Evolutionary conservation across 2,888 invertebrate species (phyloP), one percentile per base, ranked within the genome.

Genomic region (Steinernema hermaphroditum): DNA sequence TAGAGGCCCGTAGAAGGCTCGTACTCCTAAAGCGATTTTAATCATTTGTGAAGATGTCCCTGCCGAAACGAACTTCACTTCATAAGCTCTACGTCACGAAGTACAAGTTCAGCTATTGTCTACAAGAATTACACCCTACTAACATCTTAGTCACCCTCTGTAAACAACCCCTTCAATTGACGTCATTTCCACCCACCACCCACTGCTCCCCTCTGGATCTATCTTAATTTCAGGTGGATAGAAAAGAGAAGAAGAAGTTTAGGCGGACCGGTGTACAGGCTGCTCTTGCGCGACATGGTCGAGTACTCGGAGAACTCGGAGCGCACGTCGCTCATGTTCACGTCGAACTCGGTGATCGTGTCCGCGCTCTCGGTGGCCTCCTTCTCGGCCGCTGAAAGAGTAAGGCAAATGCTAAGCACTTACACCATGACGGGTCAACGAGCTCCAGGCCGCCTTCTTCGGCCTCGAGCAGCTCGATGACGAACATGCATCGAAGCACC

Each of bases 351-450:
- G 34, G 83, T 81, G 69, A 72, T 76, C 49, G 82, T 81, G 69
- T 75, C 75, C 49, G 74, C 76, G 12, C 76, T 80, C 44, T 80
- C 80, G 69, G 75, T 71, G 6, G 79, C 81, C 29, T 81, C 82
- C 24, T 78, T 72, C 44, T 77, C 80, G n/a, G 79, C 78, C 44
- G 78, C 84, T 82, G 78, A 14, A 82, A 77, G 27, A n/a, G 14
- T 37, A 46, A 70, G 70, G 74, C 22, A 72, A 68, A 54, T 19
- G 19, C 22, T 34, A 54, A 72, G 43, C 49, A 81, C 85, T 84
- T 82, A 86, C 86, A 81, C 86, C 86, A 86, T 62, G 83, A 79
- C 24, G 85, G 85, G 75, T 86, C 86, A 75, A 86, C 85, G 74
- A 86, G 82, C 78, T 86, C 86, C 54, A 86, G 79, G 68, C 86